These are phyloP conservation scores for Rhamnusium bicolor DNA, from an alignment of 2,888 invertebrate species.

Conservation along the genomic window DNA sequence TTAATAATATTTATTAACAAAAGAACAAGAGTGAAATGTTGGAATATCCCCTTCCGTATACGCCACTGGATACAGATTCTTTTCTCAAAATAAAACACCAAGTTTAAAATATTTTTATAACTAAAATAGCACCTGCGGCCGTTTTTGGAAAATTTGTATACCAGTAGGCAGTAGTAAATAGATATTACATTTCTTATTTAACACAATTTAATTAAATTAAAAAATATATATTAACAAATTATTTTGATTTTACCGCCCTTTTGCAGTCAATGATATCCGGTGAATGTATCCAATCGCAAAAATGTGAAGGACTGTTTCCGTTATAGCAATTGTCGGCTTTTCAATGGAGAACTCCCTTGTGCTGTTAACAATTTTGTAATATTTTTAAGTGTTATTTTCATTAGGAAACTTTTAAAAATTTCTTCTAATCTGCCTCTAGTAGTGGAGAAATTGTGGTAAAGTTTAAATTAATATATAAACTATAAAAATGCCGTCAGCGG, in stretches of 20 bases:
- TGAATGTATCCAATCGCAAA: constrained; percentile 44
- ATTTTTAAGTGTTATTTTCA: constrained; percentile 46
- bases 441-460: constrained; percentile 40
- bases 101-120: too few species aligned
- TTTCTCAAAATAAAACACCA: too few species aligned
- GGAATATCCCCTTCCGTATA: too few species aligned
- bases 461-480: constrained; percentile 30
- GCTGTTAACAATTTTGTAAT: constrained; percentile 58
- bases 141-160: too few species aligned
- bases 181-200: too few species aligned
- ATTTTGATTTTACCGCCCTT: constrained; percentile 33
- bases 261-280: constrained; percentile 41
- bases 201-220: too few species aligned
- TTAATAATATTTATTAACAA: too few species aligned
- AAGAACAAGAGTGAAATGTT: too few species aligned
- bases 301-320: constrained; percentile 54
- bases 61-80: too few species aligned
- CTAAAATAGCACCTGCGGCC: too few species aligned
- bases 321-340: constrained; percentile 63
- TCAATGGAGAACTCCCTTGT: constrained; percentile 63
- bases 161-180: too few species aligned
- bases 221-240: neutral
- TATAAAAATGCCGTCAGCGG: constrained; percentile 90
- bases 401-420: constrained; percentile 31
- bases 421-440: constrained; percentile 35